Base-by-base conservation (phyloP, 2,113 vertebrate genomes). In the Gasterosteus nipponicus region DNA sequence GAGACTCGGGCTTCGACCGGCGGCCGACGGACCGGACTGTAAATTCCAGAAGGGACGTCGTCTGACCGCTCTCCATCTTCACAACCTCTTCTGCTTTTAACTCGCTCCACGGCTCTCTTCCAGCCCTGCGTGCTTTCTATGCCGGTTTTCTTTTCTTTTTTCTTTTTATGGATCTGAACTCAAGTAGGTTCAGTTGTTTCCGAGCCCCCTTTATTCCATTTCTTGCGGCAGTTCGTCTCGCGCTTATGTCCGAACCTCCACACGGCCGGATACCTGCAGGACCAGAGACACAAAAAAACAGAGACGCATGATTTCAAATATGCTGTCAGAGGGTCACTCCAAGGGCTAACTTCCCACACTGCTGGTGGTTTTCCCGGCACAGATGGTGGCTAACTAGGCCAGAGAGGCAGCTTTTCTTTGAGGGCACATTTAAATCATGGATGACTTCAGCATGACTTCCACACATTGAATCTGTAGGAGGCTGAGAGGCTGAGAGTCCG, bases 361-460 rank as follows among this genome's bases (percentile, higher is more conserved):
- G 41, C 64, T 72, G 38, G 51, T 81, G 57, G 54, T 70, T 62
- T 75, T 82, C 38, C 62, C 72, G 71, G 29, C 44, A 78, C 83
- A 84, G 83, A 83, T 80, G 83, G 78, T 38, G 19, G 54, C 61
- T 89, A 84, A 83, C 68, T 87, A 73, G 85, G 69, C 70, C 84
- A 86, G 62, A 47, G 73, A 69, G 60, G 58, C 67, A 70, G 65
- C 76, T 56, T 88, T 86, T 92, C 83, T 84, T 86, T 65, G 15
- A 81, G 82, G 86, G 81, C 77, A 80, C 26, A 11, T 75, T 71
- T 89, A 76, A 89, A 87, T 87, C 67, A 92, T 85, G 65, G 54
- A 88, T 84, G 78, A 84, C 72, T 87, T 84, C 39, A 68, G 61
- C 39, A 47, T 68, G 44, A 62, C 64, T 72, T 78, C 63, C 66